Evolutionary conservation across 2,113 vertebrate species (phyloP), one percentile per base, ranked within the genome.

Genomic region (Archilochus colubris): DNA sequence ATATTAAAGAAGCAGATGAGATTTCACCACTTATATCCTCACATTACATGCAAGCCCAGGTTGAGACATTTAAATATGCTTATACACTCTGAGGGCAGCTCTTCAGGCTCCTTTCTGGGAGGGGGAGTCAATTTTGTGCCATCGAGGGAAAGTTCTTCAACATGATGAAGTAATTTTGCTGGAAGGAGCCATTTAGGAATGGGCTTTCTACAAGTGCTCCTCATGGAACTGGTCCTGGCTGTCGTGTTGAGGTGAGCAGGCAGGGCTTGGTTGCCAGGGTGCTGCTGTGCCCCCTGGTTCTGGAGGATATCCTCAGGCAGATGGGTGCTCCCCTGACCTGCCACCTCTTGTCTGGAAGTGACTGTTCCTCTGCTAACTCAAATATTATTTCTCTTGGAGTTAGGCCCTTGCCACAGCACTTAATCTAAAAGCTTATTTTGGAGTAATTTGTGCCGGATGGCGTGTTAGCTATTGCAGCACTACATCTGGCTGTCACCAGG

Each of bases 221-320:
- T 12, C 2, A 30, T 0, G 1, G 0, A 3, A 0, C 10, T 14
- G 33, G 23, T 68, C 7, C 28, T 3, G 5, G 46, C 13, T 38
- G 27, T 6, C 0, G 2, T 36, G 53, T 3, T 38, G 30, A 28
- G 23, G 14, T 15, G 61, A 17, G 17, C 23, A 38, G 58, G 30
- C 20, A 57, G 59, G 19, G 40, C 21, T 48, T 70, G 78, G 11
- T 7, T 59, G 74, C 11, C 23, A 40, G 36, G 40, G 14, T 14
- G 27, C 25, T 80, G 78, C 51, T 54, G 27, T 73, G 50, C 6
- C 38, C 38, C n/a, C 22, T 64, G 28, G 6, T 48, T 57, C 38
- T 58, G 80, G 36, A 48, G 36, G 27, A 23, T 10, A 2, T 40
- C 21, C 30, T 8, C 3, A 7, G 63, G 40, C 57, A 62, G 16